Percentiles rank a stretch among this genome's conserved stretches.
phyloP scores from a whole-genome alignment of 2,797 vertebrate genomes.

The Taeniopygia guttata region DNA sequence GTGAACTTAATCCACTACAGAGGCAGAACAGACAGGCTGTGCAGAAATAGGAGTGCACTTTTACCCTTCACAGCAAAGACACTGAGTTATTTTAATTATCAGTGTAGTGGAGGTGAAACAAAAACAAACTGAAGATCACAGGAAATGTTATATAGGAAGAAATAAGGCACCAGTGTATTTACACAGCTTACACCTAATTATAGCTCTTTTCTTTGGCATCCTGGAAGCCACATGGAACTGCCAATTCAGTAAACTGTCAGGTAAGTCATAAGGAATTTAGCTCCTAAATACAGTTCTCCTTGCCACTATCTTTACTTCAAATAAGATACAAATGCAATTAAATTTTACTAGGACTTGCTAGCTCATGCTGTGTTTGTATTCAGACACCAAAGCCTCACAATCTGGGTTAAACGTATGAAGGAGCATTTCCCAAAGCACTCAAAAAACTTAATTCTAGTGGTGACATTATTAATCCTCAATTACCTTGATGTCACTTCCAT shows the following conservation, averaged over 20 bases:
- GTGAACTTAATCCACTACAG: background rate
- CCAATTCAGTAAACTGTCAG: background rate
- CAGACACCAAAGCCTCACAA: background rate
- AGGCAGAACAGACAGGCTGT: background rate
- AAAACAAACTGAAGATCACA: background rate
- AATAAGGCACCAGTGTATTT: background rate
- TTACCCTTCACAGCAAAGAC: background rate
- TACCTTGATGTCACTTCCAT: slow-evolving; percentile 98
- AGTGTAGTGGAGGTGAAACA: background rate
- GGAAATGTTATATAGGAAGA: background rate
- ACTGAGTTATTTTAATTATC: background rate
- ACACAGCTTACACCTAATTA: background rate
- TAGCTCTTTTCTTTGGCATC: background rate
- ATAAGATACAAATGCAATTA: background rate
- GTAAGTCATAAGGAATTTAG: background rate
- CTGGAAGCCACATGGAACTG: background rate
- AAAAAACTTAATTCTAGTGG: background rate
- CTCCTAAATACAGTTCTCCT: background rate
- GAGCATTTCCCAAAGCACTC: background rate
- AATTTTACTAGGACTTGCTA: background rate
- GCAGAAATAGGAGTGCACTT: background rate
- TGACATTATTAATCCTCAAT: slow-evolving; percentile 8
- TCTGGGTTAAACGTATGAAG: background rate
- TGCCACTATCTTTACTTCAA: background rate
- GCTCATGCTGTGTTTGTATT: background rate